Evolutionary conservation across 2,113 vertebrate genomes (phyloP).

Genomic region (Leucoraja erinaceus): DNA sequence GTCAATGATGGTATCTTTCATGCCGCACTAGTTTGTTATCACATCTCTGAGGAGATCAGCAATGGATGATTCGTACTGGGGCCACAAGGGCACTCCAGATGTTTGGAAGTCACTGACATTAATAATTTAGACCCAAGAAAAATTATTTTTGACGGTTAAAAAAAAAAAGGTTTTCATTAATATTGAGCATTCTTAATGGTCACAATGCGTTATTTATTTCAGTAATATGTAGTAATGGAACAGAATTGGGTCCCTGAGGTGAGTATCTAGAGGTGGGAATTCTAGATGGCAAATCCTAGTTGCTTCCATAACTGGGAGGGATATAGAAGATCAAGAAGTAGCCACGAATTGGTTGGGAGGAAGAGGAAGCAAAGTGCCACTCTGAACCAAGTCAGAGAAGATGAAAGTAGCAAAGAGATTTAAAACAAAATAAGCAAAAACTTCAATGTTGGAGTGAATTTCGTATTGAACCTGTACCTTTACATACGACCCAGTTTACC

Average conservation of each 20-base stretch:
- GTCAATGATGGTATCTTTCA: not conserved
- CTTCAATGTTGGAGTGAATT: no score
- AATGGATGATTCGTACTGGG: not conserved
- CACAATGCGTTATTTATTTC: no score
- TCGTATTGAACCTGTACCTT: no score
- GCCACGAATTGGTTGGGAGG: not conserved
- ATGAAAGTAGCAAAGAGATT: not conserved
- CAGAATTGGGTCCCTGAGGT: not conserved
- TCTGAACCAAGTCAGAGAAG: not conserved
- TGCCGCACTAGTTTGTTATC: not conserved
- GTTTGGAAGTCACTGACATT: no score
- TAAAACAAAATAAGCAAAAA: not conserved
- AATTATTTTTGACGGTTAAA: no score
- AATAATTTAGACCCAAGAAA: no score
- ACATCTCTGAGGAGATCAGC: not conserved
- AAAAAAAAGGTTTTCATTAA: no score
- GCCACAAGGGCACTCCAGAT: no score
- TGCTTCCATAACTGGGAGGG: not conserved
- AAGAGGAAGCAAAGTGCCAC: not conserved
- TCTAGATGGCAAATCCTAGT: not conserved
- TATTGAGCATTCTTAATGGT: no score
- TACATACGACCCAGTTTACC: no score
- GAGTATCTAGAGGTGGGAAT: not conserved
- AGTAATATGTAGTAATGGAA: no score
- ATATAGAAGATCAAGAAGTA: not conserved